A percentile compares a stretch with the other conserved stretches of the same genome.
Evolutionary conservation across 1,140 invertebrate species (phyloP).

Genomic region (Melanaphis sacchari): DNA sequence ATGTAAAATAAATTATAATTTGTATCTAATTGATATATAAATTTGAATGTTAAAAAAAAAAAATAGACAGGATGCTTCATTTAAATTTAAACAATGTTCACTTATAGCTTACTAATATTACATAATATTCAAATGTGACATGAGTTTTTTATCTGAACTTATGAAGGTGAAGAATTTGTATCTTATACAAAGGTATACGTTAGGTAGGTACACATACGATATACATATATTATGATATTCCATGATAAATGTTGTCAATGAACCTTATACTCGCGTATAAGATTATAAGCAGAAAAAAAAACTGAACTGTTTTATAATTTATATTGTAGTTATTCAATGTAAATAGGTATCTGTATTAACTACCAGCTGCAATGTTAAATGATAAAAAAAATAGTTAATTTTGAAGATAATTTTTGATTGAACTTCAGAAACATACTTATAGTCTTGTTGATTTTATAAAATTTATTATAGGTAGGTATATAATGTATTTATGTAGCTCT

Average conservation of each 20-base stretch:
- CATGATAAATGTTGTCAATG: slow-evolving; percentile 39
- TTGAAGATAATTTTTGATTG: slow-evolving; percentile 27
- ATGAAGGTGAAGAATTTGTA: slow-evolving; percentile 21
- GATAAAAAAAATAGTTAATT: slow-evolving; percentile 12
- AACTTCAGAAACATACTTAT: not conserved
- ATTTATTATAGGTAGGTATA: not conserved
- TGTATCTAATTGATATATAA: not conserved
- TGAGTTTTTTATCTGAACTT: slow-evolving; percentile 23
- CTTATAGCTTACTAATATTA: not conserved
- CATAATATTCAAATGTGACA: slow-evolving; percentile 33
- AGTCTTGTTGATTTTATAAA: not conserved
- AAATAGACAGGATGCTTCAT: not conserved
- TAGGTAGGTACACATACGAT: not conserved
- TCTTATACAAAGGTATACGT: not conserved
- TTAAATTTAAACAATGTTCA: slow-evolving; percentile 24
- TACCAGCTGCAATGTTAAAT: not conserved
- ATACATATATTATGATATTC: not conserved
- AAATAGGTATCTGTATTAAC: not conserved
- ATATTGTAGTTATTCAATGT: not conserved
- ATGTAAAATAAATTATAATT: not conserved
- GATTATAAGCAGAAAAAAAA: slow-evolving; percentile 14
- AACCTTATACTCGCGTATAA: slow-evolving; percentile 24
- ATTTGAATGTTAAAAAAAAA: not conserved
- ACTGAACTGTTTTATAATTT: not conserved
- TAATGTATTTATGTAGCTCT: no score